phyloP scores from a whole-genome alignment of 2,888 invertebrate genomes.

The Cephus rjabovi region DNA sequence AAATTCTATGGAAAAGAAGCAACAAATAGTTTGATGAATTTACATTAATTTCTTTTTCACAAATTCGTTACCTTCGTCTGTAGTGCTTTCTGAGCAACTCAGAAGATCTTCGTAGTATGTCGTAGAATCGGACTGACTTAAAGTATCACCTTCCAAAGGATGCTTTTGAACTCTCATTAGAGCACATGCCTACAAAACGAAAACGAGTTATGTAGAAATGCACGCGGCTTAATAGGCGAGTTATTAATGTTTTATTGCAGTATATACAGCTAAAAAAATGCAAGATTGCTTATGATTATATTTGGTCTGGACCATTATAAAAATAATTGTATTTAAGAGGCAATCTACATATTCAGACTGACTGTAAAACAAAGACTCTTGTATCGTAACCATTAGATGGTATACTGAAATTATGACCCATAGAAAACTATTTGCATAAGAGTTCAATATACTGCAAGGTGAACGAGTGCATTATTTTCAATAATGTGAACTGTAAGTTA shows the following conservation, averaged over 20 bases:
- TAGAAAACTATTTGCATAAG: not conserved
- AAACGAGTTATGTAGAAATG: no score
- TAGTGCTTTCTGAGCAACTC: conserved; percentile 90
- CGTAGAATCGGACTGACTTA: conserved; percentile 90
- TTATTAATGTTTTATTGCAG: not conserved
- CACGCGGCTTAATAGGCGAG: not conserved
- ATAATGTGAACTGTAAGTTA: no score
- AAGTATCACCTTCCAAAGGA: conserved; percentile 86
- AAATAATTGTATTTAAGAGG: not conserved
- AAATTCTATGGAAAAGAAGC: conserved; percentile 2
- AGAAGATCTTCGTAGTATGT: conserved; percentile 97
- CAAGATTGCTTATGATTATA: not conserved
- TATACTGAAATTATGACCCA: not conserved
- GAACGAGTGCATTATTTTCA: no score
- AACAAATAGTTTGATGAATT: conserved; percentile 50
- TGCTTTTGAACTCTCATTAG: conserved; percentile 85
- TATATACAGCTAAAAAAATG: not conserved
- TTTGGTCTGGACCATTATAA: not conserved
- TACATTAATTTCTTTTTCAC: conserved; percentile 53
- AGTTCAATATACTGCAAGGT: no score
- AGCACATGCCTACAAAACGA: conserved; percentile 74
- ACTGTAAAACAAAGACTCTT: not conserved
- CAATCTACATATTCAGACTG: not conserved
- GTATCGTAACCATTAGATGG: not conserved
- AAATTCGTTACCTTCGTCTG: conserved; percentile 79